These are phyloP conservation scores for Tetragnatha versicolor DNA, from an alignment of 1,140 invertebrate species.

Conservation along the genomic window DNA sequence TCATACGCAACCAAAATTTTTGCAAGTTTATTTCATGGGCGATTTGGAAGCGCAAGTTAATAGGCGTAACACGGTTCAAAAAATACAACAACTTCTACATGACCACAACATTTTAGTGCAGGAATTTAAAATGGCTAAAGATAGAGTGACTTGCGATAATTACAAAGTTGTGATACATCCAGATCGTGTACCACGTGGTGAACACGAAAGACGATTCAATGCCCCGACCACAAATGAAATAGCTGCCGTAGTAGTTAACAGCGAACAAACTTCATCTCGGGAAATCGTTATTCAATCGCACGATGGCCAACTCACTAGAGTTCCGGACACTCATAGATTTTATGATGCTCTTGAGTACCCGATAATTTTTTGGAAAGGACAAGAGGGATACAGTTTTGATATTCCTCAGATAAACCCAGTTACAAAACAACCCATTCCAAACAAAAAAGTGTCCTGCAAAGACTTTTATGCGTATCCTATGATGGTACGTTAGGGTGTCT, in stretches of 20 bases:
- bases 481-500: no score
- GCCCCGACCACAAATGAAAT: conserved; percentile 65
- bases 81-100: neutral
- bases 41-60: neutral
- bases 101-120: neutral
- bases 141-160: conserved; percentile 13
- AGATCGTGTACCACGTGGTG: conserved; percentile 60
- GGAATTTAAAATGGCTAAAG: neutral
- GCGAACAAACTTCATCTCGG: conserved; percentile 61
- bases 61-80: no score
- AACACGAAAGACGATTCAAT: conserved; percentile 62
- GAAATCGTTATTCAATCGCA: conserved; percentile 63
- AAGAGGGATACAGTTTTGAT: conserved; percentile 53
- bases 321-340: conserved; percentile 53
- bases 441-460: conserved; percentile 5
- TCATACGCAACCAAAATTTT: conserved; percentile 61
- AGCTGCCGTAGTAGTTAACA: conserved; percentile 63
- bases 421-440: neutral
- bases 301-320: conserved; percentile 53
- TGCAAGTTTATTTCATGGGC: conserved; percentile 63
- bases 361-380: conserved; percentile 47
- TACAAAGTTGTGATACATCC: neutral
- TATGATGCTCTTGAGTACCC: conserved; percentile 56
- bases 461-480: neutral
- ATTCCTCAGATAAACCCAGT: conserved; percentile 26